Conservation (phyloP, 2,797 vertebrate species). For the Bradypodion pumilum region DNA sequence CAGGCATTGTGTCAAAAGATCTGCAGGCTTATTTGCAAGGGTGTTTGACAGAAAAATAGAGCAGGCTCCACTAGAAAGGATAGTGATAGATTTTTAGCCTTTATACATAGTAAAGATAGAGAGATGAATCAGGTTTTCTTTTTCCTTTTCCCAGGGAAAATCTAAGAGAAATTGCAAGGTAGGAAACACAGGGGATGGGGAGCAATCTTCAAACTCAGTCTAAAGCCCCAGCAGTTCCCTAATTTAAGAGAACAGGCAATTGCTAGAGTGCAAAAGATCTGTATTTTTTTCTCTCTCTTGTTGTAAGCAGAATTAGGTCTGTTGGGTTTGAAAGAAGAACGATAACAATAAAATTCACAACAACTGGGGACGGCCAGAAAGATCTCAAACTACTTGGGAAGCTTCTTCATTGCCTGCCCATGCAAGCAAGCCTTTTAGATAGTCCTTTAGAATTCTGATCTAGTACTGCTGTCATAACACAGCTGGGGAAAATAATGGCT, state of each 20-base stretch:
- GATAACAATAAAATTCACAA: not conserved
- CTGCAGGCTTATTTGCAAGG: constrained; percentile 80
- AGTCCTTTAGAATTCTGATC: constrained; percentile 71
- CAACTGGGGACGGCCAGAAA: constrained; percentile 47
- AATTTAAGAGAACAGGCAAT: constrained; percentile 64
- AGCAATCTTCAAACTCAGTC: constrained; percentile 65
- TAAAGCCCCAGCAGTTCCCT: constrained; percentile 56
- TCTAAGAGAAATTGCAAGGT: constrained; percentile 63
- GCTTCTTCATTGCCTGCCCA: constrained; percentile 37
- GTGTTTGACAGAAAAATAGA: constrained; percentile 76
- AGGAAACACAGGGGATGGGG: constrained; percentile 14
- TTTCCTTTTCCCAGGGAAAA: constrained; percentile 52
- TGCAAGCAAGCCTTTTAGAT: constrained; percentile 69
- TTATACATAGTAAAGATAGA: constrained; percentile 77
- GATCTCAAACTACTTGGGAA: constrained; percentile 61
- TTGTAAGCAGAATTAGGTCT: constrained; percentile 57
- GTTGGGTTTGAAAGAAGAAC: constrained; percentile 29
- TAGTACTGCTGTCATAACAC: constrained; percentile 68
- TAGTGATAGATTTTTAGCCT: constrained; percentile 77
- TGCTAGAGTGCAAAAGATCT: constrained; percentile 62
- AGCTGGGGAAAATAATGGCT: constrained; percentile 67
- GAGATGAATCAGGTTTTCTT: constrained; percentile 74
- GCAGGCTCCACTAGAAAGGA: constrained; percentile 72
- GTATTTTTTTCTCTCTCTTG: constrained; percentile 62
- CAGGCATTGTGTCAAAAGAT: constrained; percentile 78